Conservation (phyloP, 2,113 vertebrate species). For the Hipposideros armiger region DNA sequence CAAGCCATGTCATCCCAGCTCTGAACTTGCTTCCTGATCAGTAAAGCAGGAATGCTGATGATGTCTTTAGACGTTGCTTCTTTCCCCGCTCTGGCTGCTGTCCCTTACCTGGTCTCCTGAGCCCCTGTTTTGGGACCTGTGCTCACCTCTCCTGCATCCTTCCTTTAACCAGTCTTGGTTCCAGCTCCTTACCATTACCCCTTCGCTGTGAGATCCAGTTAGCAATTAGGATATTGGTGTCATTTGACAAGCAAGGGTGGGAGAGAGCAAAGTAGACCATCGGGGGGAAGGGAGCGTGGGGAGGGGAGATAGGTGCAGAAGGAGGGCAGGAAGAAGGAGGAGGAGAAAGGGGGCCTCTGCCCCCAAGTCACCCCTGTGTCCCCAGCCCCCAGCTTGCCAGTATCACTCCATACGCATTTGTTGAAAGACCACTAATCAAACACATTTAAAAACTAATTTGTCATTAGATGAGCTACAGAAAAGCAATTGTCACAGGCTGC, state of each 20-base stretch:
- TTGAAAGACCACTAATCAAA: neutral
- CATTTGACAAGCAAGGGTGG: neutral
- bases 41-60: accelerated
- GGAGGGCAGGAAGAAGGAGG: too few relatives aligned
- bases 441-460: neutral
- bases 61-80: neutral
- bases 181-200: neutral
- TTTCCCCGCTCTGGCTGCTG: neutral
- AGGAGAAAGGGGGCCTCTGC: neutral
- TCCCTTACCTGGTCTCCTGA: neutral
- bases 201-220: neutral
- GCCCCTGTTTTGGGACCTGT: neutral
- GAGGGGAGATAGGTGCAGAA: too few relatives aligned
- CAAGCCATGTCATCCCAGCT: neutral
- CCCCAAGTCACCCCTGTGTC: accelerated
- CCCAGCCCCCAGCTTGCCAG: too few relatives aligned
- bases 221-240: neutral
- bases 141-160: neutral
- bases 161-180: neutral
- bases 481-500: neutral
- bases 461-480: neutral
- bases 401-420: neutral
- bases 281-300: too few relatives aligned
- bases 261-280: neutral
- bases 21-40: neutral